Evolutionary conservation across 2,888 invertebrate species (phyloP).

Genomic region (Brachyptera risi): DNA sequence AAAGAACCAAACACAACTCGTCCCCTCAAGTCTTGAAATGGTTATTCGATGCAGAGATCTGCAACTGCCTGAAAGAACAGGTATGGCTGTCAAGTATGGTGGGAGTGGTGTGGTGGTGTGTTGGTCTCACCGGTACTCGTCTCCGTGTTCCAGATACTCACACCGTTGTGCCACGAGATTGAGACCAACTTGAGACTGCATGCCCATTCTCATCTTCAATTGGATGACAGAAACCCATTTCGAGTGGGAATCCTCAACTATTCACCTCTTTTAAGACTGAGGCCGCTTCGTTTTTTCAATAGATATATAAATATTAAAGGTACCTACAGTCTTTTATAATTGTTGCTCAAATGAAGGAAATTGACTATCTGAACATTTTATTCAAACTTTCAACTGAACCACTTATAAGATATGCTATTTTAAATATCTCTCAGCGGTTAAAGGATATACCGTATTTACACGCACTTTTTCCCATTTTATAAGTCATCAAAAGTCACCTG

Average conservation of each 20-base stretch:
- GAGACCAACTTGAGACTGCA: constrained; percentile 91
- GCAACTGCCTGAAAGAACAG: constrained; percentile 25
- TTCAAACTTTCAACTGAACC: too few relatives aligned
- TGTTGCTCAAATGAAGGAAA: too few relatives aligned
- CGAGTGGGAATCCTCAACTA: constrained; percentile 60
- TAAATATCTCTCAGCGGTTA: too few relatives aligned
- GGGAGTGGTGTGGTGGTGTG: too few relatives aligned
- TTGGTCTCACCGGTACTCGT: too few relatives aligned
- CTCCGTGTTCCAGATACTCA: constrained; percentile 43
- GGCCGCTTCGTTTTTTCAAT: constrained; percentile 53
- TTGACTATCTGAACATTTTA: too few relatives aligned
- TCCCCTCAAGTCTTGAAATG: constrained; percentile 24
- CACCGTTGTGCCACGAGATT: constrained; percentile 76
- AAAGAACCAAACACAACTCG: constrained; percentile 27
- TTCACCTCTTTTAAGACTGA: constrained; percentile 55
- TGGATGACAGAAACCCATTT: constrained; percentile 69
- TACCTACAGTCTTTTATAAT: too few relatives aligned
- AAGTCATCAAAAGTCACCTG: too few relatives aligned
- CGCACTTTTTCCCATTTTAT: too few relatives aligned
- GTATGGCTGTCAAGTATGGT: too few relatives aligned
- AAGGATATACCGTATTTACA: too few relatives aligned
- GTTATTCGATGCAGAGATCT: constrained; percentile 31
- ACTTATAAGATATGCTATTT: too few relatives aligned
- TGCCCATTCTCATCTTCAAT: constrained; percentile 85
- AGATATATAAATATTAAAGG: constrained; percentile 61